A percentile compares a stretch with the other conserved stretches of the same genome.
phyloP scores from a whole-genome alignment of 2,113 vertebrate genomes.

The Sus scrofa region T2T-Sscrofa CM000827.6:68332501-68333000 shows the following conservation, averaged over 20 bases:
- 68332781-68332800: neutral
- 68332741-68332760: neutral
- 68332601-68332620: neutral
- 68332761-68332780: neutral
- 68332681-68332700: neutral
- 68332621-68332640: neutral
- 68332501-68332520: no score
- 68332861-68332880: slow-evolving; percentile 85
- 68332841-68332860: neutral
- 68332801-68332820: neutral
- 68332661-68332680: neutral
- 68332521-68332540: no score
- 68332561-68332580: neutral
- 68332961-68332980: slow-evolving; percentile 82
- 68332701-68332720: neutral
- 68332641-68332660: neutral
- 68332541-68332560: no score
- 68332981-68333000: slow-evolving; percentile 73
- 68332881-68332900: slow-evolving; percentile 86
- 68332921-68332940: slow-evolving; percentile 89
- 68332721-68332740: neutral
- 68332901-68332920: slow-evolving; percentile 88
- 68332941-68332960: slow-evolving; percentile 75
- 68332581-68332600: slow-evolving; percentile 6
- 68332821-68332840: neutral